A percentile compares a stretch with the other conserved stretches of the same genome.
phyloP scores from a whole-genome alignment of 2,797 vertebrate genomes.

The Rhabdophis nuchalis region DNA sequence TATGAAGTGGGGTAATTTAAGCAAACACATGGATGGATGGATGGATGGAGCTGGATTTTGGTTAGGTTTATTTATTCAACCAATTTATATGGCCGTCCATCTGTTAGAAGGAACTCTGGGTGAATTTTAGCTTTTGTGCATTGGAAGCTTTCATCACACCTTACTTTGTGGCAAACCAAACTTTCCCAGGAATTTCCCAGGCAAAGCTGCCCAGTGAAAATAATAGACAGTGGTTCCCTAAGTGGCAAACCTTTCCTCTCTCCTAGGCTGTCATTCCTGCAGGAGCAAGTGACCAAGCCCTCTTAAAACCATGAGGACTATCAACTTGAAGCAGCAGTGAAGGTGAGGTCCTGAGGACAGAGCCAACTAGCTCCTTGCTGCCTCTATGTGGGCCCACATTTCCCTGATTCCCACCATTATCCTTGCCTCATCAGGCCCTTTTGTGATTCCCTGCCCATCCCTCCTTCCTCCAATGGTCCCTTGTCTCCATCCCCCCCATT shows the following conservation, averaged over 20 bases:
- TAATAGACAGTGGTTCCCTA: too few relatives aligned
- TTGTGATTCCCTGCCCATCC: background rate
- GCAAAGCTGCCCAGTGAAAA: background rate
- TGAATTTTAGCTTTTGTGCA: background rate
- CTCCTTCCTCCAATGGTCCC: background rate
- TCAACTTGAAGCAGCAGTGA: background rate
- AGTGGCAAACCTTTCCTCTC: background rate
- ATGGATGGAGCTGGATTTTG: background rate
- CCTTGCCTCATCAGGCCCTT: background rate
- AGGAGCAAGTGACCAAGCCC: background rate
- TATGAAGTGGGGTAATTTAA: background rate
- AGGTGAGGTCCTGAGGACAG: background rate
- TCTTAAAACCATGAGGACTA: background rate
- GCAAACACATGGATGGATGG: background rate
- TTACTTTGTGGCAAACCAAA: background rate
- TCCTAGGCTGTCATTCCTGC: background rate
- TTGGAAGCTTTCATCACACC: accelerated
- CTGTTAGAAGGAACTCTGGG: background rate
- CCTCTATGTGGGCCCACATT: background rate
- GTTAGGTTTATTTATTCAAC: background rate
- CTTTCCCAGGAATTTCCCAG: background rate
- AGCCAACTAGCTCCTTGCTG: background rate
- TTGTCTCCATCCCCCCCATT: background rate
- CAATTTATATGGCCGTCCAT: background rate
- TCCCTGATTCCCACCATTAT: background rate